Percentiles rank a stretch among this genome's conserved stretches.
These are phyloP conservation scores for Parnassius orleans DNA, from an alignment of 2,888 invertebrate genomes.

Conservation along the genomic window DNA sequence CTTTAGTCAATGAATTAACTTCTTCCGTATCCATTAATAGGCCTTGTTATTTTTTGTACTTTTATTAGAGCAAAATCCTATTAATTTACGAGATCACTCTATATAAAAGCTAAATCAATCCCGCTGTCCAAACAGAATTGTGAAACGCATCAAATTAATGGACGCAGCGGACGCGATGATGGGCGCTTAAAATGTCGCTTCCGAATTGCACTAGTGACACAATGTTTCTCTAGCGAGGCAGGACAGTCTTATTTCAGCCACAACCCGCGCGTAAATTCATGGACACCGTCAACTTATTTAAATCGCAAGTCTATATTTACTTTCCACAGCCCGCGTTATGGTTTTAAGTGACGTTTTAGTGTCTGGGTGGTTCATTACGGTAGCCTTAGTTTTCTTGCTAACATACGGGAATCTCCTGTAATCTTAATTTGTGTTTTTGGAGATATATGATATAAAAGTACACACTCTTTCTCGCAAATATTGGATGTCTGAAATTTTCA, in stretches of 20 bases:
- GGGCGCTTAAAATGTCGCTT: conserved; percentile 4
- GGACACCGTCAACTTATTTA: conserved; percentile 33
- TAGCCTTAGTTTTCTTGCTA: conserved; percentile 39
- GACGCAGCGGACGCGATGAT: neutral
- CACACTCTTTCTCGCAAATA: too few relatives aligned
- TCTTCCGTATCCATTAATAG: conserved; percentile 12
- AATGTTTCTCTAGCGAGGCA: neutral
- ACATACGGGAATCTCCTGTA: conserved; percentile 35
- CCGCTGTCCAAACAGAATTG: conserved; percentile 19
- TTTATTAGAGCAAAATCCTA: neutral
- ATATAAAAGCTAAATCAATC: conserved; percentile 14
- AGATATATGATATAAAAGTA: too few relatives aligned
- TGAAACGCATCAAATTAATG: conserved; percentile 20
- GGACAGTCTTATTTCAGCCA: conserved; percentile 18
- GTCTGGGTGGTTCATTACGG: conserved; percentile 64
- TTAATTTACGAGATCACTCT: conserved; percentile 8
- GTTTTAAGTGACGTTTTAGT: conserved; percentile 60
- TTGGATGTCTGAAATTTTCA: too few relatives aligned
- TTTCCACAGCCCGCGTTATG: conserved; percentile 36
- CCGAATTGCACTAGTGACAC: conserved; percentile 3
- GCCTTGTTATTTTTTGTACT: neutral
- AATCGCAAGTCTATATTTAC: conserved; percentile 56
- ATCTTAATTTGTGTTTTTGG: too few relatives aligned
- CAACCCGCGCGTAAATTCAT: conserved; percentile 32
- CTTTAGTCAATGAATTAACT: conserved; percentile 1